Evolutionary conservation across 2,113 vertebrate genomes (phyloP), one percentile per base, ranked within the genome.

Genomic region (Entelurus aequoreus): DNA sequence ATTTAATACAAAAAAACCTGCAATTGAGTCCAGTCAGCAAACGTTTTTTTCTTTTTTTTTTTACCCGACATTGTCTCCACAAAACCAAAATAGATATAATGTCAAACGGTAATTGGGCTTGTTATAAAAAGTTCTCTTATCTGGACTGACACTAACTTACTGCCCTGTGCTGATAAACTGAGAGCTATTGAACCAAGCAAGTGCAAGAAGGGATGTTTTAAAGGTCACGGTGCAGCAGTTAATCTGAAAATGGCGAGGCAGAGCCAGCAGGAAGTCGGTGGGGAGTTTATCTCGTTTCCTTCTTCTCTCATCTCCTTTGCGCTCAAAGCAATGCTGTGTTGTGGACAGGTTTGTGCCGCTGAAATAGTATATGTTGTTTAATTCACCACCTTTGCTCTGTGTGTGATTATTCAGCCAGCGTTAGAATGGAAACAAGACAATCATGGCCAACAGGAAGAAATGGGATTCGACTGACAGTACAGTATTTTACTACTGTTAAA

Each of bases 141-240:
- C 71, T 60, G 21, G 50, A 48, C 28, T 40, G 60, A 70, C 61
- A 19, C 40, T 58, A 50, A 71, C 60, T 71, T 52, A 40, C 51
- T 54, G 60, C 62, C 65, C 50, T 58, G 55, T 37, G 21, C 69
- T 66, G 78, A 79, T 77, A 74, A 75, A 81, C 79, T 74, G 69
- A 76, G 65, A 62, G 47, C 44, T 61, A 73, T 79, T 54, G 67
- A 81, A 71, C 64, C 54, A 40, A 71, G 58, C 16, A 5, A 71
- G 80, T 78, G 72, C 80, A 78, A 71, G 75, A 71, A 64, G 65
- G 68, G 69, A 76, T 75, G 80, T 72, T 82, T 72, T 72, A 77
- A 83, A 87, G 79, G 85, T 85, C 69, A 84, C 63, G 56, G 81
- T 74, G 74, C 74, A 77, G 74, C 75, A 82, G 75, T 84, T 83